Conservation (phyloP, 1,140 invertebrate species). For the Thaumetopoea pityocampa region DNA sequence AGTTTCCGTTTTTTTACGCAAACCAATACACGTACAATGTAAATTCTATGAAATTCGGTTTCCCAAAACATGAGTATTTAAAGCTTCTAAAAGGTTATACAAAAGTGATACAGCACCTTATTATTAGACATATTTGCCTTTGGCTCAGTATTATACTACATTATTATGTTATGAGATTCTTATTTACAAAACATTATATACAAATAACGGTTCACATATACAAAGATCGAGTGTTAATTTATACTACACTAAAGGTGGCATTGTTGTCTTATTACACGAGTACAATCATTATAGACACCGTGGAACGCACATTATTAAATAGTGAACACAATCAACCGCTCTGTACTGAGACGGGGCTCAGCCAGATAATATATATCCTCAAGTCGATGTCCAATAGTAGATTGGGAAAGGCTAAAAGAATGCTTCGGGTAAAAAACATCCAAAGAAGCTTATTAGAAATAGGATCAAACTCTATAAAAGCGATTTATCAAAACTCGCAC, state of each 20-base stretch:
- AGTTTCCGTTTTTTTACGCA: no score
- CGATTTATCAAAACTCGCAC: no score
- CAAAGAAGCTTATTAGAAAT: no score
- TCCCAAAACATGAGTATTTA: constrained; percentile 45
- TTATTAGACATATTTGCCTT: constrained; percentile 61
- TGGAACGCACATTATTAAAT: constrained; percentile 13
- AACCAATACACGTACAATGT: no score
- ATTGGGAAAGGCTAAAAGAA: no score
- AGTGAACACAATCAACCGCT: no score
- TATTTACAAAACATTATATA: constrained; percentile 38
- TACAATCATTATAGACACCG: constrained; percentile 20
- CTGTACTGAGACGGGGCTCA: no score
- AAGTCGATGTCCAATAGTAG: no score
- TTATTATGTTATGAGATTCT: constrained; percentile 31
- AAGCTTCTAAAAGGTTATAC: constrained; percentile 54
- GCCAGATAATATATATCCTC: no score
- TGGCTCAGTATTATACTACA: constrained; percentile 54
- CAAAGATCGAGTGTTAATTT: constrained; percentile 6
- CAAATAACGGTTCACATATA: constrained; percentile 19
- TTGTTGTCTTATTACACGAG: constrained; percentile 26
- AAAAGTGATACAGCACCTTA: constrained; percentile 62
- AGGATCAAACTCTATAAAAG: no score
- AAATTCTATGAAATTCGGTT: constrained; percentile 47
- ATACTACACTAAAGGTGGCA: constrained; percentile 32
- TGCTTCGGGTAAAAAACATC: no score